Evolutionary conservation across 2,113 vertebrate genomes (phyloP), one percentile per base, ranked within the genome.

Genomic region (Microtus richardsoni): DNA sequence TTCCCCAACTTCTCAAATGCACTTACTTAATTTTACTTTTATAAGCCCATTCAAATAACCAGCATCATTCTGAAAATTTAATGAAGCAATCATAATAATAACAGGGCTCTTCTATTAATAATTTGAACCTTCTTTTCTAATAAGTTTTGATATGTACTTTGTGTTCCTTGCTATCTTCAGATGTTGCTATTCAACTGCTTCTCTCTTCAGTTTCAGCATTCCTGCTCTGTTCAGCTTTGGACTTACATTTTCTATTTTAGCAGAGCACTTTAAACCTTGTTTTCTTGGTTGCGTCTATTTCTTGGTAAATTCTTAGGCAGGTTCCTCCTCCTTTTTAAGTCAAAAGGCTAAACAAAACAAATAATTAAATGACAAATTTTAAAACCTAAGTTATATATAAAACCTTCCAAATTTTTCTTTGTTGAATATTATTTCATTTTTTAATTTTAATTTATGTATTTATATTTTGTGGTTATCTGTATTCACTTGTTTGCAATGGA

Each of bases 1-100:
- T 49, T 22, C 36, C 10, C 2, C 36, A 85, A 92, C 5, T 17
- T 95, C 54, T 66, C 36, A 88, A 90, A 54, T 78, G 41, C 44
- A 80, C 49, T 92, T 93, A 30, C 5, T 77, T 84, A 64, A 64
- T 92, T 88, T 90, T 79, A 66, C 60, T 54, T 87, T 89, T 52
- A 79, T 41, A 70, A 86, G 74, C 19, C 30, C 49, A 83, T 79
- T 83, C 24, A 86, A 91, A 91, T 54, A 22, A 62, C 33, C 54
- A 89, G 7, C 83, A 13, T 86, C 94, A 33, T 78, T 75, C 79
- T 54, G 33, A 26, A 74, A 84, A 66, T 62, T 33, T 88, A 93
- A 93, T 26, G 44, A 89, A 88, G 83, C 5, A 84, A 2, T 52
- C 28, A 3, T 78, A 94, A 52, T 91, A 95, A 77, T 60, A 82